phyloP scores from a whole-genome alignment of 2,797 vertebrate species.

The Trematomus bernacchii region DNA sequence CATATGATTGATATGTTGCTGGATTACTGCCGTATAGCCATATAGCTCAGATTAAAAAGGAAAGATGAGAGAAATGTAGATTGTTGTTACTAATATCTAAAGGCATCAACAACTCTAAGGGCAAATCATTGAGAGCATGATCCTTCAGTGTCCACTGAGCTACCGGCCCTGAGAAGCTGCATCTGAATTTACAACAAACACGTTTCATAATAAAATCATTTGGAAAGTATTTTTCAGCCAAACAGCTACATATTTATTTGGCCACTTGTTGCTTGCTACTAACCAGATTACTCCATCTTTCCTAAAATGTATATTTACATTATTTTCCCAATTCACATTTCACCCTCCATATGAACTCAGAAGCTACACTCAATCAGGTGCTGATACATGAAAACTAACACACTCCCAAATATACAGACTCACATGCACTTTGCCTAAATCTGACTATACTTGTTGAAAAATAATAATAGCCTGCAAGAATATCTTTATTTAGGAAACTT shows the following conservation, averaged over 20 bases:
- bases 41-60: slow-evolving; percentile 17
- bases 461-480: background rate
- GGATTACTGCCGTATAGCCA: slow-evolving; percentile 30
- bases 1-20: slow-evolving; percentile 41
- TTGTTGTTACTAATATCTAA: slow-evolving; percentile 27
- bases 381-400: background rate
- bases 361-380: background rate
- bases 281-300: slow-evolving; percentile 25
- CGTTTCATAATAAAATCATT: slow-evolving; percentile 58
- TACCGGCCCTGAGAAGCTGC: slow-evolving; percentile 34
- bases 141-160: background rate
- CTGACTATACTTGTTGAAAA: slow-evolving; percentile 31
- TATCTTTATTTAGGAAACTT: slow-evolving; percentile 6
- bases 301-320: slow-evolving; percentile 4
- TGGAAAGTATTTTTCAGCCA: slow-evolving; percentile 59
- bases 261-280: slow-evolving; percentile 47
- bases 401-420: background rate
- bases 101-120: slow-evolving; percentile 13
- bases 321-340: slow-evolving; percentile 27
- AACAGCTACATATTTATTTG: slow-evolving; percentile 50
- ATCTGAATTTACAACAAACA: slow-evolving; percentile 49
- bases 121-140: slow-evolving; percentile 26
- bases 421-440: slow-evolving; percentile 1
- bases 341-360: slow-evolving; percentile 32
- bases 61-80: slow-evolving; percentile 19